Evolutionary conservation across 1,140 invertebrate species (phyloP), one percentile per base, ranked within the genome.

Genomic region (Phymorhynchus buccinoides): DNA sequence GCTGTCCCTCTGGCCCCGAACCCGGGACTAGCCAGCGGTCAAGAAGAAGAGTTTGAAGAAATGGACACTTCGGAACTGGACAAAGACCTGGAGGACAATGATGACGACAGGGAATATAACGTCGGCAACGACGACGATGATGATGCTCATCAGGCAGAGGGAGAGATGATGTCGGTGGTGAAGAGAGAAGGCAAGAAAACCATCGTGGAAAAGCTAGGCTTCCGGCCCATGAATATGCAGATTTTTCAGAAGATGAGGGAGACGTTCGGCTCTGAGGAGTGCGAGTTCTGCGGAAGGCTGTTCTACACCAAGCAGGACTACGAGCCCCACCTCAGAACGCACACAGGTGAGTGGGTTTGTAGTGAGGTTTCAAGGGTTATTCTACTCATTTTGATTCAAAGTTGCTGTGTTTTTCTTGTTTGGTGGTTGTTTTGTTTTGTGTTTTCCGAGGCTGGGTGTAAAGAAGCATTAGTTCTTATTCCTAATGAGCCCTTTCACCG

Each of bases 191-290:
- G 68, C 18, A 84, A 80, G 30, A 87, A 85, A 39, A 84, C 81
- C 18, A 84, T 91, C 18, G 88, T 93, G 62, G 85, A 89, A n/a
- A 88, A 87, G 71, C 86, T 93, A 48, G 90, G 90, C 14, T 93
- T 91, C 84, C 86, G 89, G 35, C 85, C 84, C 3, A 90, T 93
- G 90, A 90, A 86, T n/a, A 87, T 90, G 86, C 86, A 91, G 68
- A 90, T 93, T 18, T 92, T 92, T 77, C 89, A 91, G 44, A 92
- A 93, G 84, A 91, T 93, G 88, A 85, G 91, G 39, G 89, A 93
- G 48, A 92, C 91, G 32, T 93, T 93, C 89, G 93, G 93, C 30
- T 89, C 88, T 27, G 92, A 93, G 86, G 93, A 93, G 84, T 93
- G 93, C 88, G 91, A 93, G 87, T 93, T 87, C 84, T 93, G 93